phyloP scores from a whole-genome alignment of 2,797 vertebrate genomes.

The Thaleichthys pacificus region DNA sequence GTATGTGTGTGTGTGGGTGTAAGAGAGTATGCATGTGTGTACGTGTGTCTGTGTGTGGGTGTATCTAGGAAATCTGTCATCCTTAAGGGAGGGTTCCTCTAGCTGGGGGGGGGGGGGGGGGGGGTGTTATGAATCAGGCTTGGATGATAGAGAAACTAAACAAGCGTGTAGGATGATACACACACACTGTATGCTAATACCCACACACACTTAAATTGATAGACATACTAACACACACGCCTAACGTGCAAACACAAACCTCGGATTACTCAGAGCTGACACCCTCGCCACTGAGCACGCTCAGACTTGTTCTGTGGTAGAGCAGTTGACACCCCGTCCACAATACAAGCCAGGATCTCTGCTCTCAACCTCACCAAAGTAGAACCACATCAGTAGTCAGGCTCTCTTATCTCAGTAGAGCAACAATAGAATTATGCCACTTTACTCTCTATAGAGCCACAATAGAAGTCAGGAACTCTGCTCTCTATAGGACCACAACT shows the following conservation, averaged over 20 bases:
- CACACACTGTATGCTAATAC: background rate
- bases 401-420: background rate
- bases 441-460: background rate
- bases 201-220: background rate
- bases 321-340: slow-evolving; percentile 18
- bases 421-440: background rate
- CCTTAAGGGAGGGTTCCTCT: background rate
- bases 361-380: no score
- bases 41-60: slow-evolving; percentile 13
- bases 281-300: slow-evolving; percentile 23
- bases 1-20: background rate
- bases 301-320: slow-evolving; percentile 30
- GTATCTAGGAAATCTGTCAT: background rate
- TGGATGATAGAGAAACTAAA: background rate
- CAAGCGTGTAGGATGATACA: background rate
- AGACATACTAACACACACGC: background rate
- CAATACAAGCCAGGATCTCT: background rate
- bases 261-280: slow-evolving; percentile 6
- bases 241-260: background rate
- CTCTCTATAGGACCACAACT: background rate
- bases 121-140: no score
- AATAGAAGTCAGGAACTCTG: background rate
- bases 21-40: background rate
- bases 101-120: no score
- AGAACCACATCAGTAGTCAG: background rate